Percentiles rank a stretch among this genome's conserved stretches.
phyloP scores from a whole-genome alignment of 2,888 invertebrate species.

The Mamestra brassicae region DNA sequence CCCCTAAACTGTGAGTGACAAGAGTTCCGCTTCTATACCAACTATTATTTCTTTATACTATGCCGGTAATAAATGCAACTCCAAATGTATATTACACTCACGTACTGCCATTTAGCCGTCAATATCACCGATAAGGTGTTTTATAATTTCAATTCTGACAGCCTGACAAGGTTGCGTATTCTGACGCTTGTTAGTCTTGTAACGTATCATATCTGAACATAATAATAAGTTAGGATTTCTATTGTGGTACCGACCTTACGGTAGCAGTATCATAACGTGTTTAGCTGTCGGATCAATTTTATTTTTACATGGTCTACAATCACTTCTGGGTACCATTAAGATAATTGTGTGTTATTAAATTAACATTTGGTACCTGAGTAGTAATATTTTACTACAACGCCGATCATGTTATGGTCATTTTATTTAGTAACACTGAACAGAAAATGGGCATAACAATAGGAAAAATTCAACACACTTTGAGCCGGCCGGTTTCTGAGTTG shows the following conservation, averaged over 20 bases:
- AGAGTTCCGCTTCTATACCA: neutral
- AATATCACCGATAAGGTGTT: slow-evolving; percentile 66
- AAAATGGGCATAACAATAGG: neutral
- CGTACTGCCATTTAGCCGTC: slow-evolving; percentile 65
- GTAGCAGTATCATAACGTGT: slow-evolving; percentile 51
- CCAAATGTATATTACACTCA: slow-evolving; percentile 47
- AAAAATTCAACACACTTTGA: no score
- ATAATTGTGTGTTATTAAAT: slow-evolving; percentile 57
- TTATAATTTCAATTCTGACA: slow-evolving; percentile 66
- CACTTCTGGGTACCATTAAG: slow-evolving; percentile 59
- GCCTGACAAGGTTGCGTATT: slow-evolving; percentile 51
- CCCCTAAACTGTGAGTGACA: neutral
- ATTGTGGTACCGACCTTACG: slow-evolving; percentile 52
- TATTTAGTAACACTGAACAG: neutral
- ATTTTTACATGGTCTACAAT: slow-evolving; percentile 56
- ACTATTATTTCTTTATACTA: slow-evolving; percentile 4
- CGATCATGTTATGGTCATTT: slow-evolving; percentile 5
- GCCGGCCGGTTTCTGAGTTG: no score
- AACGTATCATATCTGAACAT: slow-evolving; percentile 29
- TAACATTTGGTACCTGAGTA: slow-evolving; percentile 34
- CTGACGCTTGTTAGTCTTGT: slow-evolving; percentile 36
- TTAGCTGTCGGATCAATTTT: slow-evolving; percentile 56
- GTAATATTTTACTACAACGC: slow-evolving; percentile 25
- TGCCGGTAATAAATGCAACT: slow-evolving; percentile 2
- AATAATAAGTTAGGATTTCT: slow-evolving; percentile 56